Conservation (phyloP, 2,888 invertebrate genomes). For the Machimus rusticus region DNA sequence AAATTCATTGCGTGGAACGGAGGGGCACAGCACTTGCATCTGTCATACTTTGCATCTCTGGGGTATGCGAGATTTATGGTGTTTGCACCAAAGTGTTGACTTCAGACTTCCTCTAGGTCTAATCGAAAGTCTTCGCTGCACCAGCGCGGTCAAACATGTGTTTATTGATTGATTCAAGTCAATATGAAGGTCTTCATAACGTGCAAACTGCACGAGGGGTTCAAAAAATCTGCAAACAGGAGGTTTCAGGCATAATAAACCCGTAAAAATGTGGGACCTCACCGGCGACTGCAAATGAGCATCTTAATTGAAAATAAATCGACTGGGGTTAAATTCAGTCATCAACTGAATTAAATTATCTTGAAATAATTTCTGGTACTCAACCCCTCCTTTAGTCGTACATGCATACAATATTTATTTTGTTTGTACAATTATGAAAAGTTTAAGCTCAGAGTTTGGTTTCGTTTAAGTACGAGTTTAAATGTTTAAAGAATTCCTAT, state of each 20-base stretch:
- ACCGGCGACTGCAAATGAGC: not conserved
- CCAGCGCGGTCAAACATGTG: not conserved
- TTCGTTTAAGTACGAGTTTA: too few species aligned
- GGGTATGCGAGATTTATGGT: slow-evolving; percentile 1
- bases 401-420: not conserved
- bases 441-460: too few species aligned
- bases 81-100: not conserved
- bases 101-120: too few species aligned
- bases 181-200: not conserved
- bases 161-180: not conserved
- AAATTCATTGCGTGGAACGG: slow-evolving; percentile 45
- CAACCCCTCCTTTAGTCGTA: not conserved
- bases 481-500: too few species aligned
- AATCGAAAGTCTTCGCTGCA: not conserved
- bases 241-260: not conserved
- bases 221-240: not conserved
- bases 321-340: not conserved
- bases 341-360: not conserved
- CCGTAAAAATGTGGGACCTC: not conserved
- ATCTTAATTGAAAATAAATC: not conserved
- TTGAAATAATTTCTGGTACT: not conserved
- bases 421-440: not conserved
- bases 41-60: slow-evolving; percentile 30
- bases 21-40: slow-evolving; percentile 24
- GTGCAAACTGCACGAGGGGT: not conserved